Conservation (phyloP, 2,797 vertebrate species). For the Furcifer pardalis region DNA sequence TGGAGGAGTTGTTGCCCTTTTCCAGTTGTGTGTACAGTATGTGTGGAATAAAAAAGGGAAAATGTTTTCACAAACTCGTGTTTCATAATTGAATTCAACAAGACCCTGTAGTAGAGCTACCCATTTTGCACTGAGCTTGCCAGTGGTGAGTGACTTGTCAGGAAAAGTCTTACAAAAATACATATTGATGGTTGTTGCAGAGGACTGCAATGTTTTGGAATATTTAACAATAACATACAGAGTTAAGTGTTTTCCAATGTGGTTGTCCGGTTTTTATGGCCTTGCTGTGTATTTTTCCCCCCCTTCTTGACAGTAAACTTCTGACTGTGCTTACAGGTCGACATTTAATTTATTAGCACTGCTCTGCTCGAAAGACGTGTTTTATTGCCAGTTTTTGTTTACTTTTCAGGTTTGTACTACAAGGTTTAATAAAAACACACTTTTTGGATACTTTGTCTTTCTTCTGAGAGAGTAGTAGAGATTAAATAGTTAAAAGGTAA, state of each 20-base stretch:
- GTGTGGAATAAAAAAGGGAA: slow-evolving; percentile 96
- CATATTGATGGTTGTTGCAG: slow-evolving; percentile 94
- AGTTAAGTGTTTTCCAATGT: slow-evolving; percentile 94
- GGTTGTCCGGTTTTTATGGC: slow-evolving; percentile 98
- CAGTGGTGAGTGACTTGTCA: slow-evolving; percentile 94
- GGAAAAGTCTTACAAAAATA: slow-evolving; percentile 89
- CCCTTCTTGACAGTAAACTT: slow-evolving; percentile 92
- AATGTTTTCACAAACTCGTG: slow-evolving; percentile 90
- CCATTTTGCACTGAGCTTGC: slow-evolving; percentile 98
- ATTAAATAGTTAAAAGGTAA: slow-evolving; percentile 31
- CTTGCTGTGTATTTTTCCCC: slow-evolving; percentile 91
- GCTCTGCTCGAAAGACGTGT: slow-evolving; percentile 93
- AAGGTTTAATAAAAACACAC: slow-evolving; percentile 98
- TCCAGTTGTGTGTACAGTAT: slow-evolving; percentile 84
- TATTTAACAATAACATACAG: slow-evolving; percentile 95
- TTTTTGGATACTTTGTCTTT: slow-evolving; percentile 82
- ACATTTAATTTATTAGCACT: slow-evolving; percentile 99
- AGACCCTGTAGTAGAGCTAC: slow-evolving; percentile 92
- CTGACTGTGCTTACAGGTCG: slow-evolving; percentile 91
- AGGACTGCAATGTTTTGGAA: slow-evolving; percentile 98
- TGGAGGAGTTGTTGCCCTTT: slow-evolving; percentile 91
- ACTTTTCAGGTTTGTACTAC: slow-evolving; percentile 99
- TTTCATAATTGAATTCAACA: slow-evolving; percentile 96
- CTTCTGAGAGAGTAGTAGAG: slow-evolving; percentile 70
- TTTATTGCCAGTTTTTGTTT: slow-evolving; percentile 98